Evolutionary conservation across 2,888 invertebrate genomes (phyloP), one percentile per base, ranked within the genome.

Genomic region (Elysia crispata): DNA sequence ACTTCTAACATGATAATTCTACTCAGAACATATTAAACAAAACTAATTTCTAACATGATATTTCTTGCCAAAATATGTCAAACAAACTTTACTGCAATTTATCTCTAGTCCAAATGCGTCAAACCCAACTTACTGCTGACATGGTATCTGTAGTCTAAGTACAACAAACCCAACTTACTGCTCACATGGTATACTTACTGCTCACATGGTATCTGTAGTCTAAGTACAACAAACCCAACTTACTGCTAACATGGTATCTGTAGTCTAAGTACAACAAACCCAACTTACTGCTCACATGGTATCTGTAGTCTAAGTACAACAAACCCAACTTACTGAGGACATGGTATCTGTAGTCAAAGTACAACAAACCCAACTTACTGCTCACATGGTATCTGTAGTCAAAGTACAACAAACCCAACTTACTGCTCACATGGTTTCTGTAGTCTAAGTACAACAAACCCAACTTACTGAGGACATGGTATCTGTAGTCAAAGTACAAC

Each of bases 391-490:
- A n/a, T 30, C 30, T 6, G n/a, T n/a, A n/a, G n/a, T n/a, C n/a
- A n/a, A n/a, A n/a, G n/a, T n/a, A n/a, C n/a, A n/a, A 30, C 18
- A 3, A 20, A 5, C 20, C 25, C 67, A 1, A 20, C 20, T 30
- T 20, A 30, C 67, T 28, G 25, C 20, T 30, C 1, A 20, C 67
- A 30, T 30, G 72, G 41, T 41, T 3, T 41, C 25, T 18, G n/a
- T n/a, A n/a, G n/a, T n/a, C n/a, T n/a, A n/a, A n/a, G n/a, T n/a
- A n/a, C n/a, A n/a, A 13, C 25, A 54, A 25, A 11, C 1, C 18
- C 20, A 57, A 60, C 78, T 64, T 64, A 78, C 75, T n/a, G 79
- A 67, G 15, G 60, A 49, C 75, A 75, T 69, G 15, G 50, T 69
- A 23, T 62, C 75, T 0, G 31, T 60, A 8, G 30, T 49, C 20